Base-by-base conservation (phyloP, 2,888 invertebrate species). In the Phytoseiulus persimilis region DNA sequence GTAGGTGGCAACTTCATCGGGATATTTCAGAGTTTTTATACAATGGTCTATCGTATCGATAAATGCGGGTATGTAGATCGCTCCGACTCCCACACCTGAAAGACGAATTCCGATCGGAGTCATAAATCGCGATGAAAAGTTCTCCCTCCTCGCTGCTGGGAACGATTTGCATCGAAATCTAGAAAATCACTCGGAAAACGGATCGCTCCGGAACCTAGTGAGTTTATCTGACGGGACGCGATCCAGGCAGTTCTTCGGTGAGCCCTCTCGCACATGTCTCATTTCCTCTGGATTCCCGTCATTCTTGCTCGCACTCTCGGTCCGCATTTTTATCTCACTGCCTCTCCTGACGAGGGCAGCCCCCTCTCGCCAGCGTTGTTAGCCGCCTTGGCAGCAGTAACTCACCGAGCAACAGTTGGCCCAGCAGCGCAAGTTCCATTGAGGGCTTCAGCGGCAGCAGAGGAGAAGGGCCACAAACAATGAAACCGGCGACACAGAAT, bases 1-100 rank as follows among this genome's bases (percentile, higher is more conserved):
- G 92, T 96, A 97, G 0, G 97, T 97, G 92, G 96, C 96, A 91
- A 97, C 94, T 90, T 95, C 95, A 92, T 97, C 96, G 0, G 96
- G 95, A 91, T 96, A 95, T 23, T 90, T 90, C 89, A 90, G 23
- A 93, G 93, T 65, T 90, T 33, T 46, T 92, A 91, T 90, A 93
- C 93, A 92, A 90, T 92, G 92, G 45, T 31, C 32, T 31, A 33
- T 9, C n/a, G 96, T 96, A 92, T 96, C 96, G 11, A 96, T 95
- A 93, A 97, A 97, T 2, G 96, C 96, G 0, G 96, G 95, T 23
- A 97, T 96, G 45, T 97, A 94, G 91, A 96, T 95, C 31, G 96
- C 96, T n/a, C 96, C 95, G 92, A 96, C 95, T 28, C 96, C 96
- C 28, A 96, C 92, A 0, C 96, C 97, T 91, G 96, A 96, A 0